Base-by-base conservation (phyloP, 2,113 vertebrate genomes). In the Neoarius graeffei region DNA sequence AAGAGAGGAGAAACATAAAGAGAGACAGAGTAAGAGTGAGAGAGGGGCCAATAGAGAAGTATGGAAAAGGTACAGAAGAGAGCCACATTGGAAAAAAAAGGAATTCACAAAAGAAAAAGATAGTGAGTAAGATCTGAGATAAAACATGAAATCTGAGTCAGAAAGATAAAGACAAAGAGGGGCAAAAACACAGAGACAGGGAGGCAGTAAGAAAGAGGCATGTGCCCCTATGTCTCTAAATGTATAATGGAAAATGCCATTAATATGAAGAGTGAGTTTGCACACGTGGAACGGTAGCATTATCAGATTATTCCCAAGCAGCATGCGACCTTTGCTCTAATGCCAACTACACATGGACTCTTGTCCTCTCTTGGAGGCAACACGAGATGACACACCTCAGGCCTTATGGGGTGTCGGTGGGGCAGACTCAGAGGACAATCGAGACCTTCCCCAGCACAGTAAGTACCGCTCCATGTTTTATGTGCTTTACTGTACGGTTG, bases 191-290 rank as follows among this genome's bases (percentile, higher is more conserved):
- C 48, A 52, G 48, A n/a, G 10, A 14, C 4, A 23, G 11, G 19
- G 50, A 54, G 20, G 13, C 42, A 50, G 20, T 10, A 23, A 50
- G 19, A 48, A 74, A 11, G 8, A 74, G 19, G 10, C 3, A 23
- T 19, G 6, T 10, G 10, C 73, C 73, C 42, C 1, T 54, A 54
- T 77, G 10, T 54, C 23, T 77, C 11, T n/a, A n/a, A n/a, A n/a
- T n/a, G n/a, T n/a, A n/a, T 1, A 7, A 0, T 0, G 6, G 50
- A 14, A 13, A 77, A 52, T 11, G 1, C 0, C 20, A 9, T 50
- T 74, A 35, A 50, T 50, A 3, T 74, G 23, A 50, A 77, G 42
- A 25, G 73, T 48, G 48, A 74, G 35, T 25, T 48, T 73, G 27
- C 35, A 69, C 27, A 69, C 5, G 27, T 5, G 15, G n/a, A n/a